Evolutionary conservation across 2,888 invertebrate species (phyloP), one percentile per base, ranked within the genome.

Genomic region (Blastobasis lacticolella): DNA sequence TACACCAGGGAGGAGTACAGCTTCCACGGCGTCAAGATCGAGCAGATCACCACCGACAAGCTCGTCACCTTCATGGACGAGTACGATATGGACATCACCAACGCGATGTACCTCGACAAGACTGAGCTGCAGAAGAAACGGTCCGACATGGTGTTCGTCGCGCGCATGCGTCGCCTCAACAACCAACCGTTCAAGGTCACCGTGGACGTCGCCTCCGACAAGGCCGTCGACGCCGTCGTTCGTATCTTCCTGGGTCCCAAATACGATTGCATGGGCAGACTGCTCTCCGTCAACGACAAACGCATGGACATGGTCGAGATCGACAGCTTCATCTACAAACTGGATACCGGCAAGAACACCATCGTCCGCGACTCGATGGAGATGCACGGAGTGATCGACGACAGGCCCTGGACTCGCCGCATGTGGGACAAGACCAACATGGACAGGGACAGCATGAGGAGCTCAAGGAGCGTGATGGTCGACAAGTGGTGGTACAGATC

Each of bases 191-290:
- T 92, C 89, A 89, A 89, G 67, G 87, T 91, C 53, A 87, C 86
- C 58, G 73, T 92, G 55, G 85, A 87, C 46, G 88, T 92, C 38
- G 71, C 78, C 37, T 91, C 91, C 45, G 90, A 90, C 56, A 89
- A 90, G 65, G 75, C 87, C 5, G 81, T 83, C 40, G 90, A 91
- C 60, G 90, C 90, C 48, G 90, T 93, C 8, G 90, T 94, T 9
- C 91, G 93, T 53, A 78, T 92, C 10, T 94, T 90, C 88, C 75
- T 93, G 57, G 94, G 92, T 64, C 94, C 94, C 43, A 93, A 93
- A 76, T 91, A 88, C 78, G 92, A 94, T 75, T 89, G 91, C 73
- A 84, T 89, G 65, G 92, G 91, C 54, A 89, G 90, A 52, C 79
- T 89, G 37, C 75, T 91, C 48, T 84, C 86, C 63, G 72, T 84